These are phyloP conservation scores for Leptopilina myrica DNA, from an alignment of 2,888 invertebrate species.

Conservation along the genomic window DNA sequence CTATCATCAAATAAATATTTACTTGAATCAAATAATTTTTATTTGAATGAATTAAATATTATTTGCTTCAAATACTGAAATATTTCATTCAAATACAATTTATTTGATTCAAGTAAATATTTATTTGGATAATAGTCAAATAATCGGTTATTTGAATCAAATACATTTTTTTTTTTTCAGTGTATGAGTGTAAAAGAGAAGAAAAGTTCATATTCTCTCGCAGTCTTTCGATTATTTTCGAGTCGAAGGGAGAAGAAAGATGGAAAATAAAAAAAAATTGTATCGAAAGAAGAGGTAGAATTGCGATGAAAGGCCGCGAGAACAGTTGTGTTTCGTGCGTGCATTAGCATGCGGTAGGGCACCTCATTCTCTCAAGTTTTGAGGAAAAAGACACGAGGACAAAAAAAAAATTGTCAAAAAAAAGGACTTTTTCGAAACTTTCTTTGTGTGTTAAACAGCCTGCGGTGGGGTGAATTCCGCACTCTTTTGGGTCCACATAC, in stretches of 20 bases:
- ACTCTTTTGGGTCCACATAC: background rate
- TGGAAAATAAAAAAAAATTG: conserved; percentile 24
- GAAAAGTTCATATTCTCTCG: too few relatives aligned
- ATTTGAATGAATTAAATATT: too few relatives aligned
- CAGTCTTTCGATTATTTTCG: too few relatives aligned
- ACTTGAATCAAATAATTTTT: too few relatives aligned
- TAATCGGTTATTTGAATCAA: too few relatives aligned
- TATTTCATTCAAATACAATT: too few relatives aligned
- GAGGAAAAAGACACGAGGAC: conserved; percentile 53
- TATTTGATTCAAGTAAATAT: too few relatives aligned
- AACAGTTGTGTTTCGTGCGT: conserved; percentile 73
- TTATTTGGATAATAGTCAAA: too few relatives aligned
- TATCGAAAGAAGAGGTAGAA: conserved; percentile 32
- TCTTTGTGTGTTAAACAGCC: conserved; percentile 74
- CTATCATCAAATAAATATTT: too few relatives aligned
- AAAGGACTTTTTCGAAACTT: conserved; percentile 66
- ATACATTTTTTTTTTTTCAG: too few relatives aligned
- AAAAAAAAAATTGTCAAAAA: conserved; percentile 64
- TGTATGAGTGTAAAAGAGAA: too few relatives aligned
- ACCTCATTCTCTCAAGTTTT: conserved; percentile 56
- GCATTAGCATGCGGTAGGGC: conserved; percentile 72
- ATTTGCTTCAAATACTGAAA: too few relatives aligned
- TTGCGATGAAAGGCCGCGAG: conserved; percentile 63
- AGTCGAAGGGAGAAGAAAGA: conserved; percentile 24
- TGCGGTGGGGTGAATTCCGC: conserved; percentile 7